Base-by-base conservation (phyloP, 2,797 vertebrate genomes). In the Hippoglossus hippoglossus region DNA sequence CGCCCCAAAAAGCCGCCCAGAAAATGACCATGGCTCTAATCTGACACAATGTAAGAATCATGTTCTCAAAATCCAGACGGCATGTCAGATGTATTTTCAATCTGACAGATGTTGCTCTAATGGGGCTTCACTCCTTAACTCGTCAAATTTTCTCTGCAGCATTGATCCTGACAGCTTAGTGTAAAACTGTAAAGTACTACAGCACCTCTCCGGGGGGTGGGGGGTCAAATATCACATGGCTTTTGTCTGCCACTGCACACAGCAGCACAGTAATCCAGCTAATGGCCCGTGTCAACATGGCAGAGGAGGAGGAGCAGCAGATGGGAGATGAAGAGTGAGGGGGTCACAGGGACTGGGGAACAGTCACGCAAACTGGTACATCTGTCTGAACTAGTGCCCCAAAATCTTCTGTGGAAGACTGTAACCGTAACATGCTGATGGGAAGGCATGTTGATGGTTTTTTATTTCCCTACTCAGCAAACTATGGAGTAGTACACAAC, bases 151-250 rank as follows among this genome's bases (percentile, higher is more conserved):
- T 57, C 53, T 59, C 28, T 19, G 41, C 9, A 47, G 16, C 49
- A 25, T 63, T 79, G 60, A 87, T 81, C 76, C 74, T 15, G 67
- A 66, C 54, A 74, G 74, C 80, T 64, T 85, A 73, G 67, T 71
- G 78, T 69, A 58, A 79, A 84, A 63, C 63, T 66, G 54, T 66
- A 63, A 76, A 85, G 39, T 49, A 49, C 63, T 49, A 70, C 67
- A 51, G 52, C 55, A 51, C 19, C 41, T 56, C 75, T 41, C 15
- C 0, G 3, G 72, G 55, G 67, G 73, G 4, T 1, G 53, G 73
- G 52, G 68, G 73, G 62, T 84, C 72, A 79, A 60, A 79, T 71
- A 81, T 85, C 82, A 81, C 82, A 86, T 72, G 85, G 44, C 18
- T 64, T 84, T 83, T 82, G 75, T 84, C 77, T 85, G 61, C 53